Percentiles rank a stretch among this genome's conserved stretches.
Evolutionary conservation across 2,888 invertebrate genomes (phyloP).

Genomic region (Drosophila engyochracea): DNA sequence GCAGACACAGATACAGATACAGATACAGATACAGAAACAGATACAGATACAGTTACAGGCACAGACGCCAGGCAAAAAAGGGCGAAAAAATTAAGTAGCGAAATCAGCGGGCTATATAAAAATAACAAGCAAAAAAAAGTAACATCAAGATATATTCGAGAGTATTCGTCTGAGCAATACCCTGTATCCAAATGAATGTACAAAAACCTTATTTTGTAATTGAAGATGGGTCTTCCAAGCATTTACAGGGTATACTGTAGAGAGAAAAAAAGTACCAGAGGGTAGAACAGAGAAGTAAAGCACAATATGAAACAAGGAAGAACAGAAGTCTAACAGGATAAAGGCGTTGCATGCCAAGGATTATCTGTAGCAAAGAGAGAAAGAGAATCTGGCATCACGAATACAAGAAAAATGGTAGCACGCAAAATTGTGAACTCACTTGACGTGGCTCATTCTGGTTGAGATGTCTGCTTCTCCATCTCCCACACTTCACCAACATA

Average conservation of each 20-base stretch:
- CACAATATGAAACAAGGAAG: constrained; percentile 30
- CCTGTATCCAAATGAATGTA: background rate
- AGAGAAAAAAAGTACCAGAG: constrained; percentile 1
- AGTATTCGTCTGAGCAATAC: constrained; percentile 3
- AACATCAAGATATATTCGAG: background rate
- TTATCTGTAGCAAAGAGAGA: constrained; percentile 55
- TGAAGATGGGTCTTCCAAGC: background rate
- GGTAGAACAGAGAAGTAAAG: constrained; percentile 3
- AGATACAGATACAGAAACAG: constrained; percentile 11
- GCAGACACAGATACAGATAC: constrained; percentile 21
- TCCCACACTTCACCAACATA: background rate
- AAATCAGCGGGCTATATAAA: constrained; percentile 73
- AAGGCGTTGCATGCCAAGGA: constrained; percentile 82
- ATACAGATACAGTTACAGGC: constrained; percentile 27
- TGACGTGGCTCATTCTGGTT: constrained; percentile 80
- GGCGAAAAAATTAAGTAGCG: constrained; percentile 76
- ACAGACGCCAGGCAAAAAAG: constrained; percentile 38
- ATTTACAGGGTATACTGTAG: constrained; percentile 31
- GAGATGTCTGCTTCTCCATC: constrained; percentile 44
- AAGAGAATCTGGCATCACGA: constrained; percentile 22
- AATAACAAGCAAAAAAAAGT: constrained; percentile 35
- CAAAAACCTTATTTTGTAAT: background rate
- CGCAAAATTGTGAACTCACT: constrained; percentile 82
- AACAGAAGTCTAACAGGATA: constrained; percentile 80
- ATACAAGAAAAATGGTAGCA: constrained; percentile 78